Percentiles rank a stretch among this genome's conserved stretches.
Evolutionary conservation across 2,888 invertebrate genomes (phyloP).

Genomic region (Tenodera sinensis): DNA sequence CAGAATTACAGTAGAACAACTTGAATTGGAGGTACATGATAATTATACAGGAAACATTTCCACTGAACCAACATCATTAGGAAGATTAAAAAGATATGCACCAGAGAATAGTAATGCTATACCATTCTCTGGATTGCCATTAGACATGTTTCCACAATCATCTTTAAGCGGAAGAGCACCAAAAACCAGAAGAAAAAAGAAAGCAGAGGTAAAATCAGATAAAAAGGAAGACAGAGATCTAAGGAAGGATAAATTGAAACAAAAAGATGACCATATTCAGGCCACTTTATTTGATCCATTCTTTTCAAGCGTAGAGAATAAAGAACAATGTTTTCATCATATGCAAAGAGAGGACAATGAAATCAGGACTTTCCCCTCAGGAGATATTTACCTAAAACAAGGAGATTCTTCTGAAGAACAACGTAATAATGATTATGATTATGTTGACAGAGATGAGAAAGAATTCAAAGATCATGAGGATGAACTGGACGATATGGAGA

Average conservation of each 20-base stretch:
- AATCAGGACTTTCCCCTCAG: background rate
- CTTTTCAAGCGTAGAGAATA: background rate
- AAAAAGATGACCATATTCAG: background rate
- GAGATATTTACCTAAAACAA: conserved; percentile 1
- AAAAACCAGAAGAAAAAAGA: background rate
- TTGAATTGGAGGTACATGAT: background rate
- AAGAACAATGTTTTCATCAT: background rate
- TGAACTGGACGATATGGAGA: background rate
- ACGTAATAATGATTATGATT: conserved; percentile 21
- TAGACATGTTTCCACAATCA: background rate
- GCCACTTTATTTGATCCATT: background rate
- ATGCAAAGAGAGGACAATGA: background rate
- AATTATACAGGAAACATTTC: background rate
- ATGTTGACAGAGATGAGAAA: conserved; percentile 14
- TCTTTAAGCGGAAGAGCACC: background rate
- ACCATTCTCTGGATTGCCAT: background rate
- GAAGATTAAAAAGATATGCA: background rate
- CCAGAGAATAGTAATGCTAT: background rate
- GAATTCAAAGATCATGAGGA: background rate
- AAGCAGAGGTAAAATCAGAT: background rate
- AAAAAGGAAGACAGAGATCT: background rate
- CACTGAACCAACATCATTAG: background rate
- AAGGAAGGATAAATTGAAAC: background rate
- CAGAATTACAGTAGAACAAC: background rate
- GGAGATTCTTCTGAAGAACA: background rate